Evolutionary conservation across 2,888 invertebrate species (phyloP), one percentile per base, ranked within the genome.

Genomic region (Steinernema carpocapsae): DNA sequence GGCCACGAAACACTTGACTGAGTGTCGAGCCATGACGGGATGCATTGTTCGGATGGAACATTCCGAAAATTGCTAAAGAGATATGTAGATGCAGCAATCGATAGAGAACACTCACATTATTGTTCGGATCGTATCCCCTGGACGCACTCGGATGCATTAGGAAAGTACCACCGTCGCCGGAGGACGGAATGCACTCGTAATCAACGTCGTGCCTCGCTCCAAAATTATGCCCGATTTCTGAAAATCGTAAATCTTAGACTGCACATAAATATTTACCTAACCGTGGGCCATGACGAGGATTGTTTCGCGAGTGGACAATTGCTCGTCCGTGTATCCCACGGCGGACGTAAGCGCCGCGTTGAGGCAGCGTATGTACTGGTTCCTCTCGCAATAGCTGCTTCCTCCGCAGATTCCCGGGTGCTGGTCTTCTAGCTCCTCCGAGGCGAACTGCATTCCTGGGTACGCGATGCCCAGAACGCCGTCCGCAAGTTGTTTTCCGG

Each of bases 221-320:
- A n/a, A 64, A 64, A 32, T 64, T 64, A n/a, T 64, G 64, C 7
- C 64, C 64, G 17, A 64, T 29, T 17, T 64, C 48, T 48, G 19
- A 48, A 48, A 17, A 17, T 14, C 2, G 17, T 43, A 4, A 17
- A 4, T 48, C 17, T 48, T n/a, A 48, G 14, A 48, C 17, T 6
- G 10, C 4, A 3, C 14, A 2, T 14, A 48, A 48, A 14, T 2
- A 19, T n/a, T 48, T 4, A 19, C 3, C 19, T 48, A 2, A 48
- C 48, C 64, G 37, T 64, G 64, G 17, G 64, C 64, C 64, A 64
- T 64, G 17, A 64, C 64, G 10, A 64, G 32, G n/a, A 29, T 29
- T 7, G 64, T 32, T 26, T 64, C 64, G 1, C 64, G 29, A 6
- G 64, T 64, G 12, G 64, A 64, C 64, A 64, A 29, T 3, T 17